These are phyloP conservation scores for Lycorma delicatula DNA, from an alignment of 1,140 invertebrate genomes.

Conservation along the genomic window DNA sequence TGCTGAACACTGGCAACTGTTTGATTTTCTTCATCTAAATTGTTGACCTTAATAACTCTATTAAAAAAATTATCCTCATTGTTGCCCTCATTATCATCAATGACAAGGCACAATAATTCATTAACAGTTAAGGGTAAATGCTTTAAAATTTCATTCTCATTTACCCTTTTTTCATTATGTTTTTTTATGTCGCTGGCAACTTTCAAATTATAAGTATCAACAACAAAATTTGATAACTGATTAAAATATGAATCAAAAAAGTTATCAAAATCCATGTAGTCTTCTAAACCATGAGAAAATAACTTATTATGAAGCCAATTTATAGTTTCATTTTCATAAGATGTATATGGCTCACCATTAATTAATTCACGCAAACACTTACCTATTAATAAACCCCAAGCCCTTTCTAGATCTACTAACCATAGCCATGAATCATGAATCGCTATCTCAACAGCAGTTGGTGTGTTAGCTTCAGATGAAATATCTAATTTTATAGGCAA, in stretches of 20 bases:
- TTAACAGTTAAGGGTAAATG: too few species aligned
- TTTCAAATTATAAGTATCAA: too few species aligned
- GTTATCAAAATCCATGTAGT: slow-evolving; percentile 6
- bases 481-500: slow-evolving; percentile 37
- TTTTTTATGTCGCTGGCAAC: too few species aligned
- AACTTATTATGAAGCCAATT: slow-evolving; percentile 46
- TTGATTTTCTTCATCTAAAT: too few species aligned
- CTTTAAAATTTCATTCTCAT: too few species aligned
- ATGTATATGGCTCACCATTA: slow-evolving; percentile 40
- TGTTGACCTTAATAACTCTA: too few species aligned
- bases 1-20: too few species aligned
- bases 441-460: slow-evolving; percentile 38
- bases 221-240: too few species aligned
- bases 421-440: slow-evolving; percentile 46
- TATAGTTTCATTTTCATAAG: slow-evolving; percentile 40
- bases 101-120: too few species aligned
- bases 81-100: too few species aligned
- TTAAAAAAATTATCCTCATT: too few species aligned
- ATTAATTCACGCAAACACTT: slow-evolving; percentile 50
- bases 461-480: slow-evolving; percentile 38
- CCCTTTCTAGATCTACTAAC: slow-evolving; percentile 52
- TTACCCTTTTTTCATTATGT: too few species aligned
- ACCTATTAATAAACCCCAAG: slow-evolving; percentile 50
- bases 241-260: neutral
- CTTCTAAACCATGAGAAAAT: slow-evolving; percentile 46